phyloP scores from a whole-genome alignment of 1,140 invertebrate species.

The Zaprionus gabonicus region DNA sequence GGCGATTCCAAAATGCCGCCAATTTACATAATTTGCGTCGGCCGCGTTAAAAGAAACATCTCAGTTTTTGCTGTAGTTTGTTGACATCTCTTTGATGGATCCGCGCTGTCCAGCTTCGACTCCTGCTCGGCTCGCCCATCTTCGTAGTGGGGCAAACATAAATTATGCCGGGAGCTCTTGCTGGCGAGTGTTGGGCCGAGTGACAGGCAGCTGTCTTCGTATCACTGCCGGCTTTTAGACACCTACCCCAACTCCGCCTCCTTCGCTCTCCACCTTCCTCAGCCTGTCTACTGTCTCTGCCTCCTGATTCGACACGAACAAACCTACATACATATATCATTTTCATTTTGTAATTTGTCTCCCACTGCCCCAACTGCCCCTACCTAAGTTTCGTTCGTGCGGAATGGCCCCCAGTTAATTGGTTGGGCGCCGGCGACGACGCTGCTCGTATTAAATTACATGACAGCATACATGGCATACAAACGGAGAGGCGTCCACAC shows the following conservation, averaged over 20 bases:
- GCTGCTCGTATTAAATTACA: conserved; percentile 73
- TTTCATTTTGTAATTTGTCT: conserved; percentile 82
- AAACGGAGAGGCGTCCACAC: not conserved
- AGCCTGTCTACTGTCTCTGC: not conserved
- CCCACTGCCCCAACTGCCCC: conserved; percentile 17
- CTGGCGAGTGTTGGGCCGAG: not conserved
- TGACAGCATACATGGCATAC: conserved; percentile 68
- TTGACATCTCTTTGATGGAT: conserved; percentile 73
- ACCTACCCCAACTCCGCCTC: not conserved
- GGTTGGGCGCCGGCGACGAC: conserved; percentile 59
- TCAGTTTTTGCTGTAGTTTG: conserved; percentile 50
- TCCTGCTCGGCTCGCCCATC: conserved; percentile 48
- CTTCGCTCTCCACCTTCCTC: no score
- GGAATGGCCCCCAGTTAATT: conserved; percentile 75
- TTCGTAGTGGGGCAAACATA: conserved; percentile 9
- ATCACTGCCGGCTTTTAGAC: not conserved
- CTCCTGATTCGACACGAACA: not conserved
- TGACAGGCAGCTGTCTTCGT: conserved; percentile 24
- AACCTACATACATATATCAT: conserved; percentile 65
- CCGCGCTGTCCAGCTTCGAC: conserved; percentile 12
- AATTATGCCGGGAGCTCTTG: conserved; percentile 23
- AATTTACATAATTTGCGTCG: conserved; percentile 56
- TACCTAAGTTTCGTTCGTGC: conserved; percentile 42
- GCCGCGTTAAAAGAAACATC: conserved; percentile 12
- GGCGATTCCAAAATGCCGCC: conserved; percentile 27